phyloP scores from a whole-genome alignment of 2,113 vertebrate genomes.

The Poecilia latipinna region DNA sequence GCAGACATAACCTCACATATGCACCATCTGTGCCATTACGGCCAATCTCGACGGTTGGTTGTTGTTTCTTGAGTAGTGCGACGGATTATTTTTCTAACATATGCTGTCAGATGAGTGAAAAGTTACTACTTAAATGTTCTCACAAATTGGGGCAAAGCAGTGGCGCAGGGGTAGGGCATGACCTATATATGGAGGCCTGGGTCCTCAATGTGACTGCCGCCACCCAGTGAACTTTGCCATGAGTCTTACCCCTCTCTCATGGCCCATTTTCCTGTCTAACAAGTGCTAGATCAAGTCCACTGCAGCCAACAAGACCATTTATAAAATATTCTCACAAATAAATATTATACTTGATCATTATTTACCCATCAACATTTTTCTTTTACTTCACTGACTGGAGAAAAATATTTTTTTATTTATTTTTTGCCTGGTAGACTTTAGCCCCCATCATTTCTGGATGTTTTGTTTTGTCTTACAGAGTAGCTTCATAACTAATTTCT shows the following conservation, averaged over 20 bases:
- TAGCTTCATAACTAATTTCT: neutral
- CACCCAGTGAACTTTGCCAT: no score
- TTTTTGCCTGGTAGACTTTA: neutral
- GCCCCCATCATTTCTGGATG: neutral
- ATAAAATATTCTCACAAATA: neutral
- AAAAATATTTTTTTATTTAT: no score
- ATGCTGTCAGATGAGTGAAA: neutral
- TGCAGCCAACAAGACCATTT: no score
- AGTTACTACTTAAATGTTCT: neutral
- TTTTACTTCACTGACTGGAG: neutral
- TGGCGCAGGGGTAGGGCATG: no score
- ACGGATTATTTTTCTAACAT: neutral
- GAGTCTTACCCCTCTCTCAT: no score
- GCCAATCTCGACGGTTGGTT: constrained; percentile 18
- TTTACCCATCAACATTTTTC: neutral
- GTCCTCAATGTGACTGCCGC: no score
- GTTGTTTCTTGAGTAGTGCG: constrained; percentile 22
- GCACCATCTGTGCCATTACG: constrained; percentile 27
- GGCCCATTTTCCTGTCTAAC: no score
- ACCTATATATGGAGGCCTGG: no score
- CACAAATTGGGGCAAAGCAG: neutral
- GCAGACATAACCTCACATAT: constrained; percentile 43
- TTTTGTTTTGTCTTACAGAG: neutral
- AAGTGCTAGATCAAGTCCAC: no score
- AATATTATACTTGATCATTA: neutral